These are phyloP conservation scores for Paramormyrops hopkinsi DNA, from an alignment of 2,797 vertebrate genomes.

Conservation along the genomic window DNA sequence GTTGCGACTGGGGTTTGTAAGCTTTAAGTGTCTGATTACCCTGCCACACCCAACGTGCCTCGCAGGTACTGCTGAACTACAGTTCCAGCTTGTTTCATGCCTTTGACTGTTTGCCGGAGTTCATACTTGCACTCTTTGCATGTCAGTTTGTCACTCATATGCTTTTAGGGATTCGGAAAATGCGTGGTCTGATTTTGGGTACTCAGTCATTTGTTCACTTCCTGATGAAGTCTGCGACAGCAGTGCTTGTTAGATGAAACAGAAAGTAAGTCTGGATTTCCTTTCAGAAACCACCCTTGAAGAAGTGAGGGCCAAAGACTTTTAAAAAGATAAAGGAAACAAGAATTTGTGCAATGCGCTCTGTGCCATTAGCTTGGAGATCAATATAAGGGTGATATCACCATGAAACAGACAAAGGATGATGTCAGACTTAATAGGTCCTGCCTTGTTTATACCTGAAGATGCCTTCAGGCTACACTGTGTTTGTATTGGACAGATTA, in stretches of 20 bases:
- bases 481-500: background rate
- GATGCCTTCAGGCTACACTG: conserved; percentile 24
- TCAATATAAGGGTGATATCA: conserved; percentile 38
- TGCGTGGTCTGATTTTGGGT: background rate
- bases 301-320: background rate
- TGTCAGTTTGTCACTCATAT: background rate
- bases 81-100: background rate
- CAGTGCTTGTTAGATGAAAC: background rate
- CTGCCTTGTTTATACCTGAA: conserved; percentile 20
- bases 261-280: background rate
- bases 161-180: background rate
- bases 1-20: background rate
- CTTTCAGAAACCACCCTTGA: background rate
- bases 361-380: background rate
- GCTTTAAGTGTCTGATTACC: background rate
- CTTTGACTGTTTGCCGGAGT: background rate
- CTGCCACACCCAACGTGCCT: background rate
- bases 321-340: background rate
- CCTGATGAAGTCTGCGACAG: background rate
- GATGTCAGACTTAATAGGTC: conserved; percentile 35
- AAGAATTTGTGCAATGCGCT: background rate
- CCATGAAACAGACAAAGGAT: conserved; percentile 15
- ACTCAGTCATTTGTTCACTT: background rate
- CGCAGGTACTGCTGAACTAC: background rate
- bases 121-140: background rate